phyloP scores from a whole-genome alignment of 2,888 invertebrate species.

The Blastobasis adustella region DNA sequence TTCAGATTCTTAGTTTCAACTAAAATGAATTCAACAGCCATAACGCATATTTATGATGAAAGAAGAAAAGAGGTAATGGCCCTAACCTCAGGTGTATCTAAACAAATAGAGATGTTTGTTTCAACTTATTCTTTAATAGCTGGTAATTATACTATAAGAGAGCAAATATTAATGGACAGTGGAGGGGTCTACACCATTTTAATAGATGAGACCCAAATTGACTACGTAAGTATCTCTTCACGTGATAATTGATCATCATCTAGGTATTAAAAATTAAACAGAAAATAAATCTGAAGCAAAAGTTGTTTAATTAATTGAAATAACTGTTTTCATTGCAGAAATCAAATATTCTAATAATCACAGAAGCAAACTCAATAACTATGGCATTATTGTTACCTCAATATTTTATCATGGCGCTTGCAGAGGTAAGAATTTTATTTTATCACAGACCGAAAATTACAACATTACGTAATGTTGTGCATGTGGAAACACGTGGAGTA shows the following conservation, averaged over 20 bases:
- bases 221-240: conserved; percentile 27
- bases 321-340: conserved; percentile 30
- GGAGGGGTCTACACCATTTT: conserved; percentile 47
- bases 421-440: conserved; percentile 75
- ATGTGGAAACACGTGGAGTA: too few species aligned
- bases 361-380: conserved; percentile 79
- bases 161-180: conserved; percentile 29
- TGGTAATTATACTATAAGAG: conserved; percentile 17
- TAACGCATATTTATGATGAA: conserved; percentile 35
- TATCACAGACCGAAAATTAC: too few species aligned
- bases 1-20: conserved; percentile 31
- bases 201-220: conserved; percentile 21
- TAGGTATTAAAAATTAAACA: too few species aligned
- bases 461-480: too few species aligned
- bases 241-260: too few species aligned
- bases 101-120: conserved; percentile 39
- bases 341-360: conserved; percentile 55
- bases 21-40: conserved; percentile 20
- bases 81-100: conserved; percentile 24
- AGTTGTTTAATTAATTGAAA: too few species aligned
- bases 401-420: conserved; percentile 86
- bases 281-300: too few species aligned
- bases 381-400: conserved; percentile 88
- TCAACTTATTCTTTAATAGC: conserved; percentile 35
- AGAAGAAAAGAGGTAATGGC: conserved; percentile 31